Base-by-base conservation (phyloP, 2,888 invertebrate genomes). In the Apotomis capreana region DNA sequence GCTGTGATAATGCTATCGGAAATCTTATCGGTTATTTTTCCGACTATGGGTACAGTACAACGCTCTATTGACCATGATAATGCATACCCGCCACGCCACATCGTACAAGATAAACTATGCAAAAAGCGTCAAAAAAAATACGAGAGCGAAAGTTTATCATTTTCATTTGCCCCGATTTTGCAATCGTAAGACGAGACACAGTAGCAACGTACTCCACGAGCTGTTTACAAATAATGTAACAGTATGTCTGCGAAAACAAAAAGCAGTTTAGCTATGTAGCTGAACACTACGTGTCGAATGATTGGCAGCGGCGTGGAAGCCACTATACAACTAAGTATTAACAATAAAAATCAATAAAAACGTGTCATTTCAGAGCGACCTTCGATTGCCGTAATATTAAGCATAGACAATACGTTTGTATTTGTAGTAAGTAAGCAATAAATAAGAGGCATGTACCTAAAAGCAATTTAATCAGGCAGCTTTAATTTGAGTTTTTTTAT, bases 91-190 rank as follows among this genome's bases (percentile, higher is more conserved):
- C 64, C 46, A 40, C 57, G 54, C 52, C 58, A 40, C 49, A 55
- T 46, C 26, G 58, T 36, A 58, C 40, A 59, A 63, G 63, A 72
- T 68, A 61, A 70, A 37, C 70, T 57, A 74, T 68, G 69, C 74
- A 77, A 79, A 71, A 74, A 77, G 78, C 78, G 75, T 78, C 75
- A 77, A 80, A 80, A 78, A 80, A 80, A 82, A 82, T 78, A 77
- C 46, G 80, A 77, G 83, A 86, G 84, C 87, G 88, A 86, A 87
- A 87, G 86, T 84, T 88, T 40, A 88, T 89, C 87, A 84, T 86
- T 89, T 89, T 89, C 87, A 78, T 86, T 87, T 85, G 84, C 88
- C 89, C 83, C 82, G 83, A 85, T 88, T 83, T 84, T 77, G 84
- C 82, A 82, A 83, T 81, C 84, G 84, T 86, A 81, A 86, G 83